phyloP scores from a whole-genome alignment of 2,797 vertebrate genomes.

The Leptatherina wallacei region DNA sequence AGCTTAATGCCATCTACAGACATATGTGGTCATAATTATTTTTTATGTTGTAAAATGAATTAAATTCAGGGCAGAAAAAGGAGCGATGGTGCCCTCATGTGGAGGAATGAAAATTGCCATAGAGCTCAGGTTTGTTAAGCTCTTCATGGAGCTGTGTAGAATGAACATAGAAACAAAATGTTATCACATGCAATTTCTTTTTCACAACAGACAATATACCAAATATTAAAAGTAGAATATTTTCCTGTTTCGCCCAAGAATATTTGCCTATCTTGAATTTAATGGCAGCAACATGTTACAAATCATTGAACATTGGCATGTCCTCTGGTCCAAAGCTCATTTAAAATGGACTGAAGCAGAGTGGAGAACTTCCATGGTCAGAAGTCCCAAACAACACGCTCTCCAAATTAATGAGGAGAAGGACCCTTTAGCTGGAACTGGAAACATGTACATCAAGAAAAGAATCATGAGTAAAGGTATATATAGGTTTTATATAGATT shows the following conservation, averaged over 20 bases:
- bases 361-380: too few species aligned
- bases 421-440: too few species aligned
- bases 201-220: neutral
- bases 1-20: neutral
- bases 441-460: too few species aligned
- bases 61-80: conserved; percentile 9
- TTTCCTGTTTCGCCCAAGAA: neutral
- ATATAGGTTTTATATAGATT: neutral
- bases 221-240: too few species aligned
- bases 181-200: neutral
- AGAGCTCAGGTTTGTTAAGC: neutral
- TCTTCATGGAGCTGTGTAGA: neutral
- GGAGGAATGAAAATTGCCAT: conserved; percentile 17
- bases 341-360: too few species aligned
- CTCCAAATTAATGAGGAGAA: too few species aligned
- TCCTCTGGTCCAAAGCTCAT: too few species aligned
- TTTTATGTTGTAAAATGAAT: neutral
- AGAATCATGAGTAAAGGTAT: too few species aligned
- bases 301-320: too few species aligned
- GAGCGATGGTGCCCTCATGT: conserved; percentile 74
- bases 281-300: neutral
- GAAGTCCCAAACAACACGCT: too few species aligned
- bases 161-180: neutral
- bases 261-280: neutral
- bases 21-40: neutral